A percentile compares a stretch with the other conserved stretches of the same genome.
Evolutionary conservation across 2,113 vertebrate species (phyloP).

Genomic region (Rhinoptilus africanus): DNA sequence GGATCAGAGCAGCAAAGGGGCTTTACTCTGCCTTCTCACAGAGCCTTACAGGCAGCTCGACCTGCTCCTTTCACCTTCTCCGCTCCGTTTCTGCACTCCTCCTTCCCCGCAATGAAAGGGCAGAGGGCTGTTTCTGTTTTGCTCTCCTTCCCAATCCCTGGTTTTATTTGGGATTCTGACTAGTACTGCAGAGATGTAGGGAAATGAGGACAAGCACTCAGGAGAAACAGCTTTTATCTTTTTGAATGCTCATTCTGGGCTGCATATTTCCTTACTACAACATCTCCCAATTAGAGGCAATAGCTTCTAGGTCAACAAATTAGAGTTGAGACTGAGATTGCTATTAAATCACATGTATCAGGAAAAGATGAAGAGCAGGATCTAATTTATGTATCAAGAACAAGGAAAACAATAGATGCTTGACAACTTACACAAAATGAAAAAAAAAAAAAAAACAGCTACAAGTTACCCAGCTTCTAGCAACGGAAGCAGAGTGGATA

Average conservation of each 20-base stretch:
- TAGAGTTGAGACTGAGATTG: fast-evolving
- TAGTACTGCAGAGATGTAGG: neutral
- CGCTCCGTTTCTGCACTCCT: neutral
- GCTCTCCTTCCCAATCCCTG: neutral
- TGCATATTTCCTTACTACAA: neutral
- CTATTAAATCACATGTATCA: neutral
- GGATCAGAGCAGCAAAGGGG: neutral
- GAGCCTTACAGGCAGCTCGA: neutral
- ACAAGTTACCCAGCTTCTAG: neutral
- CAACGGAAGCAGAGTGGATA: neutral
- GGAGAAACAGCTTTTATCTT: neutral
- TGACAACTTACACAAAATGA: neutral
- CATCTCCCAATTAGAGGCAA: neutral
- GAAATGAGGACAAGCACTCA: neutral
- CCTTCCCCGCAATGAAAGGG: neutral
- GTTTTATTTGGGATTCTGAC: neutral
- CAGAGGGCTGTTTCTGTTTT: neutral
- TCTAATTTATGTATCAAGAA: neutral
- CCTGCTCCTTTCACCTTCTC: neutral
- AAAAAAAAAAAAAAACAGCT: neutral
- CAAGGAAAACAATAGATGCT: neutral
- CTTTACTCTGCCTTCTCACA: neutral
- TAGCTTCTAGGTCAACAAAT: neutral
- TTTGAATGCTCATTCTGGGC: neutral
- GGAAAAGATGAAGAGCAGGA: neutral